Percentiles rank a stretch among this genome's conserved stretches.
phyloP scores from a whole-genome alignment of 2,113 vertebrate genomes.

The Leucopternis melanops region DNA sequence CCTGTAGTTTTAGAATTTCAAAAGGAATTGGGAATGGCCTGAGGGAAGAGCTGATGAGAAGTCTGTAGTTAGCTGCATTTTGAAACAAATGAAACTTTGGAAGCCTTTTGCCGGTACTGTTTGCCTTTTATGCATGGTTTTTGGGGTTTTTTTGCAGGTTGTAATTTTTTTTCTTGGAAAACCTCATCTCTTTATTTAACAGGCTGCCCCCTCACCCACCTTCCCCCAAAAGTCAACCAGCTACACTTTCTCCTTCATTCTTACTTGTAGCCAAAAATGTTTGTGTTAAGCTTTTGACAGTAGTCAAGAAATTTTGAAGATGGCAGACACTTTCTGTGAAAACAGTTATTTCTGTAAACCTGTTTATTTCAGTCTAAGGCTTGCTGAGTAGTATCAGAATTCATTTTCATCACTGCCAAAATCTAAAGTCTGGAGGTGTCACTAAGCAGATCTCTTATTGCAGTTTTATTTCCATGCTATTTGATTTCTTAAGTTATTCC shows the following conservation, averaged over 20 bases:
- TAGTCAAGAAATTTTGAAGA: background rate
- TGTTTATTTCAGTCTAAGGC: background rate
- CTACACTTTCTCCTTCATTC: background rate
- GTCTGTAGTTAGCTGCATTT: background rate
- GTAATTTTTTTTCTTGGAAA: background rate
- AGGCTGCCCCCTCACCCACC: background rate
- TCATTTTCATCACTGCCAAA: constrained; percentile 10
- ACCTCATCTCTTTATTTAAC: background rate
- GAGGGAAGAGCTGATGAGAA: background rate
- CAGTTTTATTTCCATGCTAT: background rate
- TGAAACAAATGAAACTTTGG: background rate
- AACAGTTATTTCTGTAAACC: background rate
- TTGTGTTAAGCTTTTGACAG: constrained; percentile 7
- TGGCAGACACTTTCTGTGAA: background rate
- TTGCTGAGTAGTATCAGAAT: background rate
- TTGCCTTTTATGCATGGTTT: background rate
- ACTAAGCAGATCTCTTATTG: background rate
- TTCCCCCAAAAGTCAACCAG: background rate
- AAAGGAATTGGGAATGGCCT: background rate
- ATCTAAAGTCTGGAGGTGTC: background rate
- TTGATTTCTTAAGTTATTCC: constrained; percentile 9
- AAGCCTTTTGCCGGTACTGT: background rate
- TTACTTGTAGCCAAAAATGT: background rate
- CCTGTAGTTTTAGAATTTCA: background rate
- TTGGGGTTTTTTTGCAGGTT: background rate